Percentiles rank a stretch among this genome's conserved stretches.
phyloP scores from a whole-genome alignment of 2,797 vertebrate genomes.

The Liparis tanakae region DNA sequence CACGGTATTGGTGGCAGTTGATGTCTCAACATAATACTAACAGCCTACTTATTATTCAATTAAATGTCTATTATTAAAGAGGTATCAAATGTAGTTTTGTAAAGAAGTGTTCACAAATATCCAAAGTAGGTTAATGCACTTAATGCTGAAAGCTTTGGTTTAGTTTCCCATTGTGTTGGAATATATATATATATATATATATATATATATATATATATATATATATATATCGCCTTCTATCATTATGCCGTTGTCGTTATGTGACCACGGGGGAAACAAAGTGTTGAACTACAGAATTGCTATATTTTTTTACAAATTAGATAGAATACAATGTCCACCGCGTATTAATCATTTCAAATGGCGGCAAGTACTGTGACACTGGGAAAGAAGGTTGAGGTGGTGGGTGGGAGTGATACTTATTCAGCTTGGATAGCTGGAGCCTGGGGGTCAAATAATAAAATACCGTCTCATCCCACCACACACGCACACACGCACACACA shows the following conservation, averaged over 20 bases:
- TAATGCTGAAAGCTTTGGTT: background rate
- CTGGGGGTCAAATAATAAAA: background rate
- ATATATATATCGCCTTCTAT: background rate
- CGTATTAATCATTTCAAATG: background rate
- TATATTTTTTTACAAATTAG: slow-evolving; percentile 7
- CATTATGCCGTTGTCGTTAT: background rate
- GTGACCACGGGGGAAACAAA: background rate
- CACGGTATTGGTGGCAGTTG: too few species aligned
- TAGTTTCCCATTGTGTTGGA: background rate
- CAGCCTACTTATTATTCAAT: too few species aligned
- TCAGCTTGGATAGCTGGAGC: background rate
- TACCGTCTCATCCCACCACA: background rate
- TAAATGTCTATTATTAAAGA: too few species aligned
- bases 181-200: background rate
- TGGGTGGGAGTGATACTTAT: background rate
- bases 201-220: background rate
- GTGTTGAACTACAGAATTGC: background rate
- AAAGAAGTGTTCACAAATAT: too few species aligned
- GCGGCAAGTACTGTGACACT: slow-evolving; percentile 19
- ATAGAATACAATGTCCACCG: too few species aligned
- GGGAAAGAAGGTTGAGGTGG: slow-evolving; percentile 6
- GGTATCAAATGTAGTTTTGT: too few species aligned
- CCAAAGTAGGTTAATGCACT: background rate
- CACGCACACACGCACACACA: background rate
- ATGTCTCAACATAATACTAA: background rate